Base-by-base conservation (phyloP, 2,797 vertebrate genomes). In the Novumbra hubbsi region DNA sequence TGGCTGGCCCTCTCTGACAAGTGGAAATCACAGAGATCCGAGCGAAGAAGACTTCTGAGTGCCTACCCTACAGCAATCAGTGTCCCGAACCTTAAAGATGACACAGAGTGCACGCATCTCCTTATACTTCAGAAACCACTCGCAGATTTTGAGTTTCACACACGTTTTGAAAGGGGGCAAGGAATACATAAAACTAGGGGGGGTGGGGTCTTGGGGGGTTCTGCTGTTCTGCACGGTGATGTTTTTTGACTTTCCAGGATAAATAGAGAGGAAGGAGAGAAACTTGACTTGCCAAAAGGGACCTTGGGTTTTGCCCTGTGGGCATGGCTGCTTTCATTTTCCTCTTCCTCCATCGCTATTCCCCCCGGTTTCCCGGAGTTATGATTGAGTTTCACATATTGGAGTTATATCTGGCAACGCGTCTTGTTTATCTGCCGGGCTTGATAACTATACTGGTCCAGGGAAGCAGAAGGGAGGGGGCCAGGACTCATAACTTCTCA, bases 331-430 rank as follows among this genome's bases (percentile, higher is more conserved):
- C 86, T 92, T 92, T 92, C 87, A 92, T 92, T 92, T 91, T 85
- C 84, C 87, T 87, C 83, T 84, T 84, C 81, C 64, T 41, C 68
- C 80, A 62, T 81, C 84, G 76, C 77, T 85, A 89, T 88, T 91
- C 91, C 92, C 90, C 81, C 79, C 64, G 86, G 84, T 86, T 86
- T 88, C 84, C 81, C 81, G 71, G 83, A 90, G 83, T 85, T 89
- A 90, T 90, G 89, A 93, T 93, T 91, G 88, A 90, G 91, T 93
- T 91, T 91, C 91, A 90, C 85, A 91, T 68, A 91, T 90, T 90
- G 88, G 87, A 92, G 89, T 91, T 91, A 88, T 91, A 91, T 92
- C 90, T 91, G 91, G 90, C 88, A 92, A 87, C 86, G 84, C 76
- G 79, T 84, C 83, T 85, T 91, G 89, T 92, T 92, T 92, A 92